Evolutionary conservation across 2,888 invertebrate genomes (phyloP), one percentile per base, ranked within the genome.

Genomic region (Dorcus parallelipipedus): DNA sequence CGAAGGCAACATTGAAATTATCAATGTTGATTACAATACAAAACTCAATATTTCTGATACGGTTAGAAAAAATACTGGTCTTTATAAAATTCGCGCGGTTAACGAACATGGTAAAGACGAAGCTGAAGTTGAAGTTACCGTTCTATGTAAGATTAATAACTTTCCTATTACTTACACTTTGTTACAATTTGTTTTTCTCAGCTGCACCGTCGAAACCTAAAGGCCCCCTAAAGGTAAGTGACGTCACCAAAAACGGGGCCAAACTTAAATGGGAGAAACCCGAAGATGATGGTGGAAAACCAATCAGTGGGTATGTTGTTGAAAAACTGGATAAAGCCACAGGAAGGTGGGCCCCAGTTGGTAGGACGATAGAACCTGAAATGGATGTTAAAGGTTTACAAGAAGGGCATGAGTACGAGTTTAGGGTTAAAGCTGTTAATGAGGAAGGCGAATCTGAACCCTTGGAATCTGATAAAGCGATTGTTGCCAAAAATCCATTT

Each of bases 361-460:
- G 96, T 59, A 88, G 91, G 67, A 90, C 92, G 0, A 85, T 81
- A 78, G 97, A 87, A 78, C 95, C 87, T 49, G 93, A 93, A 79
- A 87, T 93, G 86, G 94, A 95, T 67, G 86, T 93, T 40, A 86
- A 87, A 76, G 95, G 95, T 33, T 83, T 97, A 51, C 91, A 92
- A 74, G 96, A 97, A 76, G 94, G 91, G 38, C 89, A 91, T 68
- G 95, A 96, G 73, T 96, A 96, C 76, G 93, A 95, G 79, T 97
- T 97, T 83, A 84, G 96, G 65, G 94, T 97, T 9, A 90, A 87
- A 75, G 97, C 97, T 7, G 86, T 96, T 62, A 97, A 97, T 71
- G 96, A 97, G 65, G 97, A 96, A 76, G 95, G 95, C 14, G 95
- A 95, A 77, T 93, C 94, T 1, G 95, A 98, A 71, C 97, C 98